phyloP scores from a whole-genome alignment of 1,140 invertebrate genomes.

The Galendromus occidentalis region DNA sequence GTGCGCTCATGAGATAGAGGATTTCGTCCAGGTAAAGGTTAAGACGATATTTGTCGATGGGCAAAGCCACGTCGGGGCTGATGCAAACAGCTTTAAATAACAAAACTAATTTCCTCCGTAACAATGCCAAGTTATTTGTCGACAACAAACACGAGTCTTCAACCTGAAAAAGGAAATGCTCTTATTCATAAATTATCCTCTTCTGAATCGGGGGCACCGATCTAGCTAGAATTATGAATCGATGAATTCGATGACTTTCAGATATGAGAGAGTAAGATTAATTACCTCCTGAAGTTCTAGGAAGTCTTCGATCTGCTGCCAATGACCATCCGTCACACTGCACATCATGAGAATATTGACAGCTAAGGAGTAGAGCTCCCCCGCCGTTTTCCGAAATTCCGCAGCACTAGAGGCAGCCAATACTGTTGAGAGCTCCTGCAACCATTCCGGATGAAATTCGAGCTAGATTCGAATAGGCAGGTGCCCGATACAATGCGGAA shows the following conservation, averaged over 20 bases:
- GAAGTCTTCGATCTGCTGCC: constrained; percentile 4
- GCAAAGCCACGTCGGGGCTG: constrained; percentile 1
- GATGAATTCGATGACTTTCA: too few species aligned
- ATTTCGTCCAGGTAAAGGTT: constrained; percentile 4
- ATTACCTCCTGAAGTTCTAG: background rate
- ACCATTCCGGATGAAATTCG: background rate
- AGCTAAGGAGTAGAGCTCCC: background rate
- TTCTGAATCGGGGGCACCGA: too few species aligned
- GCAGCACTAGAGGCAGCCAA: background rate
- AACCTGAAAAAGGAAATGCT: too few species aligned
- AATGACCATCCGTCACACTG: constrained; percentile 2
- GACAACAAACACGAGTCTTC: constrained; percentile 5
- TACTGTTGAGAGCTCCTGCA: background rate
- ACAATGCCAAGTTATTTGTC: constrained; percentile 1
- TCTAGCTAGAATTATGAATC: too few species aligned
- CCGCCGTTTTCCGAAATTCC: background rate
- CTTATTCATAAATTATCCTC: too few species aligned
- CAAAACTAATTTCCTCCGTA: background rate
- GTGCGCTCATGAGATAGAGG: constrained; percentile 6
- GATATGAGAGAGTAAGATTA: too few species aligned
- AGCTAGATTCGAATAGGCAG: background rate
- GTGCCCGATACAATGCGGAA: too few species aligned
- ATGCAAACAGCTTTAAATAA: constrained; percentile 4
- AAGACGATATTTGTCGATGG: background rate
- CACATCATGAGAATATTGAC: constrained; percentile 10